Percentiles rank a stretch among this genome's conserved stretches.
These are phyloP conservation scores for Octomys mimax DNA, from an alignment of 2,797 vertebrate genomes.

Conservation along the genomic window DNA sequence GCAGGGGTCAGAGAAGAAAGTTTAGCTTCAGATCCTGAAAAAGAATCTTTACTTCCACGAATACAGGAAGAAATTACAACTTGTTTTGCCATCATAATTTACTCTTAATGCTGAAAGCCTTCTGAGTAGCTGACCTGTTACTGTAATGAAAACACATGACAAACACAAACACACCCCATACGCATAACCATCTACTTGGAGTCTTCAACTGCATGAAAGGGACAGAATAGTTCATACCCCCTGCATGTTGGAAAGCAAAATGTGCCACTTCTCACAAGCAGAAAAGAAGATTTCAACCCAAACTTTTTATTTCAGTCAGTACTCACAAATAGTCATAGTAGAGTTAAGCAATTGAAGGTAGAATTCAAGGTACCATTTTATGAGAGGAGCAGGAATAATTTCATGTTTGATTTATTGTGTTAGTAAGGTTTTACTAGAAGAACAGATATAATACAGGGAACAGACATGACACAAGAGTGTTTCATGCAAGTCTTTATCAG, in stretches of 20 bases:
- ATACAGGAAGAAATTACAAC: slow-evolving; percentile 53
- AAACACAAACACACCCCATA: background rate
- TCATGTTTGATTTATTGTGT: slow-evolving; percentile 3
- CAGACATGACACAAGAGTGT: too few relatives aligned
- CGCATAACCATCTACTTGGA: background rate
- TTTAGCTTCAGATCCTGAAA: slow-evolving; percentile 19
- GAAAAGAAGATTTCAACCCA: slow-evolving; percentile 9
- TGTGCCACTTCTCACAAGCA: background rate
- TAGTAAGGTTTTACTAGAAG: background rate
- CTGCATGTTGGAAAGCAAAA: background rate
- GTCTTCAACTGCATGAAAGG: background rate
- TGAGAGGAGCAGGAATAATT: background rate
- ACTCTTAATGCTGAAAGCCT: slow-evolving; percentile 18
- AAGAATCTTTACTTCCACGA: slow-evolving; percentile 66
- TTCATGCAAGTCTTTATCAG: too few relatives aligned
- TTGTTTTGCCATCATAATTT: background rate
- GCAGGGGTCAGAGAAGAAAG: background rate
- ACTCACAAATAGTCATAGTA: background rate
- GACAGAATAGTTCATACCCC: background rate
- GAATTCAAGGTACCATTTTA: background rate
- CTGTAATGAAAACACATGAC: background rate
- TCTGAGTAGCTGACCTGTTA: background rate
- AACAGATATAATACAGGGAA: too few relatives aligned
- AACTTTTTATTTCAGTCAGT: slow-evolving; percentile 3
- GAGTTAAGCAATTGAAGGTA: slow-evolving; percentile 41